These are phyloP conservation scores for Echeneis naucrates DNA, from an alignment of 2,797 vertebrate species.

Conservation along the genomic window DNA sequence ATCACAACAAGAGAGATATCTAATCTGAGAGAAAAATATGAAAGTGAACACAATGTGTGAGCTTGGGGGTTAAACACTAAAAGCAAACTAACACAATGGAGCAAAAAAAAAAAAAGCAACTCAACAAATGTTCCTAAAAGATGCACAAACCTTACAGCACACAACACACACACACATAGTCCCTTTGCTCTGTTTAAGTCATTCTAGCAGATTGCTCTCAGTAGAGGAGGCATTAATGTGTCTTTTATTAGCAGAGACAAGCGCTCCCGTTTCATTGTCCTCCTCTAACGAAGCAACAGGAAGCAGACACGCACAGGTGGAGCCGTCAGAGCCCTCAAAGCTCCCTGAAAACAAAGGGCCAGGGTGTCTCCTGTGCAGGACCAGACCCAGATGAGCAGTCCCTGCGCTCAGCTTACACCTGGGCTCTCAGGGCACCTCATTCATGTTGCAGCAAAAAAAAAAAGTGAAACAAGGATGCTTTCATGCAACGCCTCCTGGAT, in stretches of 20 bases:
- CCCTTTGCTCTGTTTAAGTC: constrained; percentile 24
- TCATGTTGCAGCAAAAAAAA: not conserved
- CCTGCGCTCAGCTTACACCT: not conserved
- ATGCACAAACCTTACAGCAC: not conserved
- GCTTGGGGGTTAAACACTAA: not conserved
- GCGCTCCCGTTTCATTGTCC: constrained; percentile 46
- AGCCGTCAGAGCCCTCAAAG: constrained; percentile 23
- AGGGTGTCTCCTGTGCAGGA: not conserved
- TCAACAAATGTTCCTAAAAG: not conserved
- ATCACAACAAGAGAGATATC: too few species aligned
- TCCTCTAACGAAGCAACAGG: constrained; percentile 48
- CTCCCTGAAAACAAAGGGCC: constrained; percentile 15
- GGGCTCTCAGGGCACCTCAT: not conserved
- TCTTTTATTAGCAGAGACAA: constrained; percentile 53
- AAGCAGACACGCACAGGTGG: constrained; percentile 44
- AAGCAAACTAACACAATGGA: not conserved
- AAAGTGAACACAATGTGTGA: not conserved
- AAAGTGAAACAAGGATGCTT: too few species aligned
- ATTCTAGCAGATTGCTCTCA: constrained; percentile 24
- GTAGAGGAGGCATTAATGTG: constrained; percentile 36
- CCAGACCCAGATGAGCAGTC: constrained; percentile 13
- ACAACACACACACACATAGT: not conserved
- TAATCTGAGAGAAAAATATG: not conserved
- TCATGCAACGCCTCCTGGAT: too few species aligned
- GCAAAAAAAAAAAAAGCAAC: not conserved